Percentiles rank a stretch among this genome's conserved stretches.
These are phyloP conservation scores for Magallana nippona DNA, from an alignment of 2,888 invertebrate species.

Conservation along the genomic window DNA sequence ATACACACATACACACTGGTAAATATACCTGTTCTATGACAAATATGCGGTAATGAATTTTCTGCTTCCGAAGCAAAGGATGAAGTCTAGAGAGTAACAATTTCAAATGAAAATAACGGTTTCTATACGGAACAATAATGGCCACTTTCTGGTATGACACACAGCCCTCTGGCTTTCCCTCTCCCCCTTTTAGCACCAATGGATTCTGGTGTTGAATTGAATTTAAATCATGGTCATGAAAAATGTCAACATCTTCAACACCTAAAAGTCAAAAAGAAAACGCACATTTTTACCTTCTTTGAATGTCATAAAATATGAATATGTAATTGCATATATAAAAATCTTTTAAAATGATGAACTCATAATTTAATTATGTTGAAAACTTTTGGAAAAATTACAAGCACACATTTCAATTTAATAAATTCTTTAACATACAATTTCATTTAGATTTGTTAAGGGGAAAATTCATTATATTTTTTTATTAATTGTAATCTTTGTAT, in stretches of 20 bases:
- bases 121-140: slow-evolving; percentile 73
- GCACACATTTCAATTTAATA: too few species aligned
- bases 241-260: slow-evolving; percentile 62
- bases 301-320: neutral
- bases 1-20: neutral
- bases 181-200: slow-evolving; percentile 66
- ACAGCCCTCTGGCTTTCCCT: slow-evolving; percentile 70
- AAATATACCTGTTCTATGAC: slow-evolving; percentile 73
- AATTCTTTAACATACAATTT: too few species aligned
- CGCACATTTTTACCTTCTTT: neutral
- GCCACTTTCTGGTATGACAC: slow-evolving; percentile 73
- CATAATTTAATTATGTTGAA: neutral
- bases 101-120: slow-evolving; percentile 69
- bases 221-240: slow-evolving; percentile 56
- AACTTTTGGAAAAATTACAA: too few species aligned
- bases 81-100: slow-evolving; percentile 71
- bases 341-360: neutral
- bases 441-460: too few species aligned
- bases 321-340: neutral
- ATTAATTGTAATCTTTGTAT: too few species aligned
- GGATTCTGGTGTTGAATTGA: slow-evolving; percentile 59
- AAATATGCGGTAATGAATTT: slow-evolving; percentile 71
- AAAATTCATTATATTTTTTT: too few species aligned
- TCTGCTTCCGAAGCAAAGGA: slow-evolving; percentile 71
- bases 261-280: slow-evolving; percentile 46